Percentiles rank a stretch among this genome's conserved stretches.
These are phyloP conservation scores for Champsocephalus gunnari DNA, from an alignment of 2,797 vertebrate genomes.

Conservation along the genomic window DNA sequence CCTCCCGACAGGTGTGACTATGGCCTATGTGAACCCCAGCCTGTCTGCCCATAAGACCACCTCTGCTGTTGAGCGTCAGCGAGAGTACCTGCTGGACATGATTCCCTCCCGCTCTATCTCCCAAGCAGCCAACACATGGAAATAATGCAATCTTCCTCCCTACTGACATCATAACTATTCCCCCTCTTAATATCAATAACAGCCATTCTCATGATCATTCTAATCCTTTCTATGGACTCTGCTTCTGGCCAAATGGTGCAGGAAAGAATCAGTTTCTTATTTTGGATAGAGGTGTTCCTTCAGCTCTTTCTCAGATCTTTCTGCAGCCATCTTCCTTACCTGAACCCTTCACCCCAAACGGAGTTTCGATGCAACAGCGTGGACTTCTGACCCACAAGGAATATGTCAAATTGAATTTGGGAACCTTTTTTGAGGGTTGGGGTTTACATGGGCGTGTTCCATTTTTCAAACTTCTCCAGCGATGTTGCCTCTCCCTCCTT, in stretches of 20 bases:
- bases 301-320: conserved; percentile 54
- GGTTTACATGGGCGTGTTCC: conserved; percentile 43
- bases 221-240: conserved; percentile 72
- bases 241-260: conserved; percentile 59
- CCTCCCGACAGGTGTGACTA: conserved; percentile 88
- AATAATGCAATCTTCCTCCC: conserved; percentile 84
- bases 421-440: conserved; percentile 49
- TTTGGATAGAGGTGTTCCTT: conserved; percentile 41
- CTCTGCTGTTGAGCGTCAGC: conserved; percentile 95
- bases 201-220: conserved; percentile 78
- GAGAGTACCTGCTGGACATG: conserved; percentile 99
- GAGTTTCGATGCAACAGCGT: conserved; percentile 50
- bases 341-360: conserved; percentile 54
- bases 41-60: conserved; percentile 93
- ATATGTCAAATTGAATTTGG: conserved; percentile 54
- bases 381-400: conserved; percentile 58
- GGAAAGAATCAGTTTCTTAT: conserved; percentile 50
- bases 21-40: conserved; percentile 94
- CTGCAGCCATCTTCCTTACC: conserved; percentile 52
- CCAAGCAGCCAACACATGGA: conserved; percentile 96
- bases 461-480: conserved; percentile 52
- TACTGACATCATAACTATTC: conserved; percentile 59
- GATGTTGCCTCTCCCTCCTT: conserved; percentile 46
- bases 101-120: conserved; percentile 98
- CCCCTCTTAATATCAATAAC: conserved; percentile 80